Evolutionary conservation across 2,797 vertebrate species (phyloP).

Genomic region (Microchirus variegatus): DNA sequence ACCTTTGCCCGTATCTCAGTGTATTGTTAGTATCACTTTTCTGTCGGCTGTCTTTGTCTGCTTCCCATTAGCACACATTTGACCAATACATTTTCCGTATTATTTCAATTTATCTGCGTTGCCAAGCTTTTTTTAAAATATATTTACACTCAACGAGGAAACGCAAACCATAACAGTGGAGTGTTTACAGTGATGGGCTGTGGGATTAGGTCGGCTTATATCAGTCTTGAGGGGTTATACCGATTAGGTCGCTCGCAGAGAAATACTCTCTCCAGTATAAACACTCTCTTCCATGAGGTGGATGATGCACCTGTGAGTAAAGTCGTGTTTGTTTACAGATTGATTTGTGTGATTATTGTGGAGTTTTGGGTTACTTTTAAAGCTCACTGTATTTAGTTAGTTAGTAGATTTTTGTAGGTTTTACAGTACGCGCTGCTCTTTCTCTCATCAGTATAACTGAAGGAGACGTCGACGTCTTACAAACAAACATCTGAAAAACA

Average conservation of each 20-base stretch:
- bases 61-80: not conserved
- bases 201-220: conserved; percentile 68
- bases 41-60: not conserved
- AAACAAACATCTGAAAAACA: conserved; percentile 18
- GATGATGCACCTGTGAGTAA: conserved; percentile 3
- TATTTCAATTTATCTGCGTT: not conserved
- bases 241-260: conserved; percentile 56
- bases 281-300: conserved; percentile 20
- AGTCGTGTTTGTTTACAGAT: conserved; percentile 8
- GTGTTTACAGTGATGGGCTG: conserved; percentile 49
- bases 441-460: conserved; percentile 26
- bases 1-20: not conserved
- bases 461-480: conserved; percentile 7
- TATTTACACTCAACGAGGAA: not conserved
- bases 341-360: not conserved
- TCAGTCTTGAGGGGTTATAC: conserved; percentile 68
- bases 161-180: conserved; percentile 14
- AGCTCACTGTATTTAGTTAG: no score
- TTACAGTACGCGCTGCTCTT: conserved; percentile 9
- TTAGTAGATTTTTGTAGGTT: not conserved
- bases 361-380: no score
- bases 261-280: conserved; percentile 37
- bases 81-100: not conserved
- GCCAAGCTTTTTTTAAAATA: not conserved
- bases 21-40: not conserved